These are phyloP conservation scores for Lasioglossum zephyrum DNA, from an alignment of 2,888 invertebrate species.

Conservation along the genomic window DNA sequence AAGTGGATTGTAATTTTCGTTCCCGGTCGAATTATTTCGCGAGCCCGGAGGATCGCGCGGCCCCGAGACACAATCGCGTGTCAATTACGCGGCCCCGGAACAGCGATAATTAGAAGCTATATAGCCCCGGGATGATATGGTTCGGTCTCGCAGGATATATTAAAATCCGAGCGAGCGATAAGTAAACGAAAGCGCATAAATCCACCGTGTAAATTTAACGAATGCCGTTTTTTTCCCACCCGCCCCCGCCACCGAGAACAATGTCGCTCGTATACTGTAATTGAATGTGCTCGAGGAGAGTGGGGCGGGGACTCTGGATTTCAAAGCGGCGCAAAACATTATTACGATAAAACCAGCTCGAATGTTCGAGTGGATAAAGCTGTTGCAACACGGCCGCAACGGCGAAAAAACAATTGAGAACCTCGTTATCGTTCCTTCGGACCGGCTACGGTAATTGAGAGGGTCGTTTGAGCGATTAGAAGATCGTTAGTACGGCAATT, in stretches of 20 bases:
- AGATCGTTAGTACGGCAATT: neutral
- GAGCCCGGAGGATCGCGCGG: too few relatives aligned
- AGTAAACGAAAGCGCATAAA: slow-evolving; percentile 19
- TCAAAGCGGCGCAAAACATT: neutral
- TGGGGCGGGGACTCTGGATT: neutral
- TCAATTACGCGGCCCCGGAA: slow-evolving; percentile 35
- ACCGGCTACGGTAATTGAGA: neutral
- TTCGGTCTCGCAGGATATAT: neutral
- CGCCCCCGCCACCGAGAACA: neutral
- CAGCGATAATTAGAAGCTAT: slow-evolving; percentile 43
- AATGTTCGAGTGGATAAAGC: neutral
- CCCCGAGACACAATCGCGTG: slow-evolving; percentile 22
- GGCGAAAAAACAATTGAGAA: neutral
- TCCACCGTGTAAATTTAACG: slow-evolving; percentile 26
- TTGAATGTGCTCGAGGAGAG: neutral
- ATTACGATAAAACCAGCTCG: neutral
- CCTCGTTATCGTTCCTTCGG: neutral
- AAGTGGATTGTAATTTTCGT: slow-evolving; percentile 28
- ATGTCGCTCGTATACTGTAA: neutral
- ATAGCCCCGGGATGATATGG: slow-evolving; percentile 8
- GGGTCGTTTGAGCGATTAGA: neutral
- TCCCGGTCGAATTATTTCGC: slow-evolving; percentile 14
- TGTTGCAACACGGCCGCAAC: neutral
- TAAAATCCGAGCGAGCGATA: slow-evolving; percentile 22
- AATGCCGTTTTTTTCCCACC: neutral